Conservation (phyloP, 2,113 vertebrate species). For the Hippocampus zosterae region DNA sequence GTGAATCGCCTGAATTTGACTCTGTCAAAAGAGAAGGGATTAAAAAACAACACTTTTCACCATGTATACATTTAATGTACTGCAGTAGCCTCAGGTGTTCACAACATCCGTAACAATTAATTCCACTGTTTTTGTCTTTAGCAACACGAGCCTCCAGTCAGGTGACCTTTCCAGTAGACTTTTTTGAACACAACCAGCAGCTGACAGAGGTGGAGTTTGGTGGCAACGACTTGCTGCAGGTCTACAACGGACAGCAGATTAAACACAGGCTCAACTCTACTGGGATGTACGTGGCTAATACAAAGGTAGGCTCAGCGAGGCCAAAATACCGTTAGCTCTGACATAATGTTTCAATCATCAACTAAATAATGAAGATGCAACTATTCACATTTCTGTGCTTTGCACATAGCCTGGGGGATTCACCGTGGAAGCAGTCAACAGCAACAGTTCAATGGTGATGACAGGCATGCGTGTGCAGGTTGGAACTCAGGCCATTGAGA, state of each 20-base stretch:
- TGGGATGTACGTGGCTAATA: slow-evolving; percentile 99
- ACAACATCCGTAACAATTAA: background rate
- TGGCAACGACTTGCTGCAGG: slow-evolving; percentile 93
- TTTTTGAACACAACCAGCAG: slow-evolving; percentile 99
- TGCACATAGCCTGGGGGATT: slow-evolving; percentile 87
- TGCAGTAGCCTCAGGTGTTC: background rate
- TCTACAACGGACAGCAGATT: slow-evolving; percentile 98
- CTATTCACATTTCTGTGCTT: background rate
- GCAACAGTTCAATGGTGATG: slow-evolving; percentile 98
- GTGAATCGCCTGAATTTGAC: too few relatives aligned
- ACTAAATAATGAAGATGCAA: background rate
- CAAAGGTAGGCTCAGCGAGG: slow-evolving; percentile 78
- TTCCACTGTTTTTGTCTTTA: slow-evolving; percentile 46
- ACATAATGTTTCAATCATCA: background rate
- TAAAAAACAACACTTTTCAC: too few relatives aligned
- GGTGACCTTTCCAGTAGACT: slow-evolving; percentile 98
- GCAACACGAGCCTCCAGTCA: slow-evolving; percentile 92
- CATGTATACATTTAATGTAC: too few relatives aligned
- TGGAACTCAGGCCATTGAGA: slow-evolving; percentile 90
- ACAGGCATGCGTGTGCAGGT: slow-evolving; percentile 96
- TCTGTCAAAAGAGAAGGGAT: too few relatives aligned
- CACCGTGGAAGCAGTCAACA: slow-evolving; percentile 91
- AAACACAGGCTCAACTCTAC: slow-evolving; percentile 97
- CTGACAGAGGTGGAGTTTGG: slow-evolving; percentile 97
- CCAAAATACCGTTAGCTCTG: background rate